Percentiles rank a stretch among this genome's conserved stretches.
phyloP scores from a whole-genome alignment of 23 tunicate species.

The Trididemnum nubilum region DNA sequence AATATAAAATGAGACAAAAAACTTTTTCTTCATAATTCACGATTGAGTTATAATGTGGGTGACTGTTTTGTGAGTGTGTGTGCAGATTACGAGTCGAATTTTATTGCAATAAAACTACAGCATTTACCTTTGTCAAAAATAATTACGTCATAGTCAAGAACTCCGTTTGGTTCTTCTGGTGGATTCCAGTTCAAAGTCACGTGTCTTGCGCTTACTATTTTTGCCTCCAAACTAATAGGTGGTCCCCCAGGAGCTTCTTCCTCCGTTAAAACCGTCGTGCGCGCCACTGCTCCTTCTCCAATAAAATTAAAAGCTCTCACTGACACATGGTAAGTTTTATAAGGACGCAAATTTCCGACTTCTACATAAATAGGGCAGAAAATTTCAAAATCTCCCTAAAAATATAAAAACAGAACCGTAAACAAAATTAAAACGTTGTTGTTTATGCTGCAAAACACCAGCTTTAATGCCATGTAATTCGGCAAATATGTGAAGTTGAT shows the following conservation, averaged over 20 bases:
- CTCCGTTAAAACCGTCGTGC: not conserved
- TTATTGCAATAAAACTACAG: too few relatives aligned
- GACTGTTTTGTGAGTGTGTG: too few relatives aligned
- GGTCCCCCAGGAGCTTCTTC: conserved; percentile 56
- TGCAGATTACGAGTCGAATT: too few relatives aligned
- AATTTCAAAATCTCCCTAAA: conserved; percentile 12
- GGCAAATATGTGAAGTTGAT: too few relatives aligned
- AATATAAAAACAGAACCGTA: too few relatives aligned
- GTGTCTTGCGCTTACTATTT: not conserved
- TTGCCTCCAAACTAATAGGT: conserved; percentile 11
- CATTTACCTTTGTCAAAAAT: not conserved
- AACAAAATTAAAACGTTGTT: too few relatives aligned
- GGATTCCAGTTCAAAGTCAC: conserved; percentile 26
- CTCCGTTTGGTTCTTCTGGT: conserved; percentile 20
- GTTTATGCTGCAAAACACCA: too few relatives aligned
- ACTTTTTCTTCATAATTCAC: too few relatives aligned
- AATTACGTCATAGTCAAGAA: conserved; percentile 5
- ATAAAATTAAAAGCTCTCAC: conserved; percentile 40
- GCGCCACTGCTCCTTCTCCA: conserved; percentile 32
- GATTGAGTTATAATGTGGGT: too few relatives aligned
- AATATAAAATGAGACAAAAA: too few relatives aligned
- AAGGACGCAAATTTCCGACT: conserved; percentile 28
- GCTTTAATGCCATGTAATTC: too few relatives aligned
- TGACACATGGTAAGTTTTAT: conserved; percentile 18
- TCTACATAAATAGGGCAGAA: conserved; percentile 17